Evolutionary conservation across 2,888 invertebrate genomes (phyloP).

Genomic region (Latrodectus hesperus): DNA sequence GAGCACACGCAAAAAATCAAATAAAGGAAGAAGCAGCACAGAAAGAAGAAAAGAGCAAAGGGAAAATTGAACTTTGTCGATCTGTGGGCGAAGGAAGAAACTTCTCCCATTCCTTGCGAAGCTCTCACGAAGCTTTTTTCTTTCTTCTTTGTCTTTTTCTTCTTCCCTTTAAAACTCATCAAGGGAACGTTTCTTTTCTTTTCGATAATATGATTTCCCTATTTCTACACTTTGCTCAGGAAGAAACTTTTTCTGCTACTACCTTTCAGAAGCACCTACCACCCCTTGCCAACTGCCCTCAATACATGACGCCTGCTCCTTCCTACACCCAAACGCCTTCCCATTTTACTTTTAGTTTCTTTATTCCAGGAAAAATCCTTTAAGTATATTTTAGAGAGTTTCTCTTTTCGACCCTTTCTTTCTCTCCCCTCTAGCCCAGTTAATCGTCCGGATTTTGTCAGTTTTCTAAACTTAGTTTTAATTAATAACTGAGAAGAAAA

Average conservation of each 20-base stretch:
- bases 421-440: background rate
- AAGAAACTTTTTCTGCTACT: slow-evolving; percentile 49
- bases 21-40: slow-evolving; percentile 10
- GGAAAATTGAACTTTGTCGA: slow-evolving; percentile 65
- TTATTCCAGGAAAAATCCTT: slow-evolving; percentile 47
- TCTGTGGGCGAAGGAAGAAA: slow-evolving; percentile 39
- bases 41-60: slow-evolving; percentile 39
- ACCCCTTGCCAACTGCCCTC: slow-evolving; percentile 11
- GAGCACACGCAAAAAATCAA: slow-evolving; percentile 41
- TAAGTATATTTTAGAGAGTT: slow-evolving; percentile 53
- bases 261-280: background rate
- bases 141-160: slow-evolving; percentile 14
- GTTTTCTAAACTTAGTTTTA: slow-evolving; percentile 57
- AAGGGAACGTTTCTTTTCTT: slow-evolving; percentile 54
- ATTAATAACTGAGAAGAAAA: slow-evolving; percentile 55
- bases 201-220: slow-evolving; percentile 65
- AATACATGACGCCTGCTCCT: slow-evolving; percentile 6
- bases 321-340: background rate
- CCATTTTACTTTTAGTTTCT: slow-evolving; percentile 45
- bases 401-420: slow-evolving; percentile 4
- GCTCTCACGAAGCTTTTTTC: slow-evolving; percentile 29
- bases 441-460: slow-evolving; percentile 55
- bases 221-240: slow-evolving; percentile 54
- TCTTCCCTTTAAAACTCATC: slow-evolving; percentile 62
- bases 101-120: slow-evolving; percentile 21